Conservation (phyloP, 2,888 invertebrate species). For the Gisinianus flammeolus region DNA sequence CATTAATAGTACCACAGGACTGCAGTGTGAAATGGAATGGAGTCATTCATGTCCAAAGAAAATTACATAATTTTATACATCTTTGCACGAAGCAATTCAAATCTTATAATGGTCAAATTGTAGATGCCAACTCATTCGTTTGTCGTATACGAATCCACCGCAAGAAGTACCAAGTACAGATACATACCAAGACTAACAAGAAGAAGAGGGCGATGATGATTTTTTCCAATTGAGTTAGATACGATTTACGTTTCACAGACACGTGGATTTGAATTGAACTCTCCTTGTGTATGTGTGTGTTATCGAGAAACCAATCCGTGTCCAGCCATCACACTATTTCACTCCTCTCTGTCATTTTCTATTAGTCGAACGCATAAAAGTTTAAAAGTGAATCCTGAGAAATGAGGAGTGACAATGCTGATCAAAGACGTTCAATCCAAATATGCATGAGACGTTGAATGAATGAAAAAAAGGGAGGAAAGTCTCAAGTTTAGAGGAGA, state of each 20-base stretch:
- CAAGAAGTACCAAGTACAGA: too few species aligned
- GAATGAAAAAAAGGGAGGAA: too few species aligned
- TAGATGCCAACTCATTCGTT: neutral
- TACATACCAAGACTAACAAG: too few species aligned
- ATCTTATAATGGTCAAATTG: too few species aligned
- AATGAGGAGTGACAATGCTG: neutral
- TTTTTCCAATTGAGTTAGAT: neutral
- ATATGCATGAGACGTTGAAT: too few species aligned
- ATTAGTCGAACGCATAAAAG: neutral
- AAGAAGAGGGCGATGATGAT: neutral
- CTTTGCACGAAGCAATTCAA: too few species aligned
- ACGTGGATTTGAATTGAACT: neutral
- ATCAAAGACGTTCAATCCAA: neutral
- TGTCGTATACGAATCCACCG: neutral
- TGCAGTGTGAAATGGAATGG: neutral
- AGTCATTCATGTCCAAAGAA: constrained; percentile 9
- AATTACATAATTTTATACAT: constrained; percentile 9
- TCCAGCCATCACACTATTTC: neutral
- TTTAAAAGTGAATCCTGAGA: neutral
- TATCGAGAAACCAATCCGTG: neutral
- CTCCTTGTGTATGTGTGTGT: too few species aligned
- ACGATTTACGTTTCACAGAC: neutral
- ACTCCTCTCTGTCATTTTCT: neutral
- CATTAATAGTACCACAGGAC: constrained; percentile 6
- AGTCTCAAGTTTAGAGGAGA: neutral